Conservation (phyloP, 2,888 invertebrate genomes). For the Tridacna crocea region DNA sequence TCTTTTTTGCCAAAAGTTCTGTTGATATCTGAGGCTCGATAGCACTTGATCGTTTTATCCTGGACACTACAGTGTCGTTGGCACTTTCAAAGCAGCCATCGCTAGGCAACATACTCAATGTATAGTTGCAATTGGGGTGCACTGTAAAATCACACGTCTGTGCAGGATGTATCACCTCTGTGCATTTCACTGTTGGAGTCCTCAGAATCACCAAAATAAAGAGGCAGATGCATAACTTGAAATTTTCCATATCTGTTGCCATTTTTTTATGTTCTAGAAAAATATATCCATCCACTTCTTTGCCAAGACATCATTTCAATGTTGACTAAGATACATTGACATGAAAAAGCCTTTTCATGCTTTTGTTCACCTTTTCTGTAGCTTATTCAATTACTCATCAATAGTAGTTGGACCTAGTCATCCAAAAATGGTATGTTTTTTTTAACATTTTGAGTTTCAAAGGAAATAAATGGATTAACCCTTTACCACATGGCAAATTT, state of each 20-base stretch:
- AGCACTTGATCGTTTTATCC: not conserved
- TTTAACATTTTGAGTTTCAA: too few species aligned
- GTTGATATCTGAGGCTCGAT: not conserved
- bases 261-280: not conserved
- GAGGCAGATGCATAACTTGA: not conserved
- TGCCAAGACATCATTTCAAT: too few species aligned
- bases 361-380: too few species aligned
- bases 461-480: not conserved
- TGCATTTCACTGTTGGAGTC: not conserved
- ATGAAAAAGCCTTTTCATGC: too few species aligned
- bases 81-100: not conserved
- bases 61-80: not conserved
- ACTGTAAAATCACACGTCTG: constrained; percentile 11
- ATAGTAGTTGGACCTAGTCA: too few species aligned
- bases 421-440: too few species aligned
- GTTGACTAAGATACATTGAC: too few species aligned
- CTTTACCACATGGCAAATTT: not conserved
- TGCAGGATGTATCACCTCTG: not conserved
- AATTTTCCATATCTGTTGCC: not conserved
- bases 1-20: constrained; percentile 12
- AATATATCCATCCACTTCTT: not conserved
- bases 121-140: not conserved
- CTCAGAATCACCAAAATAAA: not conserved
- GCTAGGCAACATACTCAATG: constrained; percentile 1
- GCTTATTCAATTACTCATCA: too few species aligned